phyloP scores from a whole-genome alignment of 2,113 vertebrate genomes.

The Cariama cristata region DNA sequence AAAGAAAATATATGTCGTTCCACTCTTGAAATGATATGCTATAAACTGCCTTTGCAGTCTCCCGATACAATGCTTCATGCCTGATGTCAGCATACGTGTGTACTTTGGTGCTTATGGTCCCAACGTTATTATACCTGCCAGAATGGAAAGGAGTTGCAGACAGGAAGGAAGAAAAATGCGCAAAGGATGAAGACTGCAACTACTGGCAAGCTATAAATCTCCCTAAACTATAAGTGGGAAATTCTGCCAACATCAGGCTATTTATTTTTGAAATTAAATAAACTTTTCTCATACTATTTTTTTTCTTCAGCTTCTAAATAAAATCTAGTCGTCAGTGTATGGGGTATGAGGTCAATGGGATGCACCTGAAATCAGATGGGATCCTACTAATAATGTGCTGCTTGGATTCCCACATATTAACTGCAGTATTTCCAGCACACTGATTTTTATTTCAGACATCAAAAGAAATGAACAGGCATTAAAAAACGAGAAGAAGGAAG shows the following conservation, averaged over 20 bases:
- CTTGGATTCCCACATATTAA: not conserved
- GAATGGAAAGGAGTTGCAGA: not conserved
- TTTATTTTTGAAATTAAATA: not conserved
- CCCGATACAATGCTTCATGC: not conserved
- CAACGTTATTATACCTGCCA: not conserved
- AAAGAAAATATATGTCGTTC: constrained; percentile 3
- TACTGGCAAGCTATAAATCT: constrained; percentile 7
- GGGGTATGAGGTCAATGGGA: not conserved
- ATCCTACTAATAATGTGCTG: not conserved
- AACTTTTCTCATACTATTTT: not conserved
- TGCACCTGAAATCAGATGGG: constrained; percentile 2
- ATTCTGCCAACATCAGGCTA: not conserved
- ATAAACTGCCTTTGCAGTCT: not conserved
- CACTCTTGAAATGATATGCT: not conserved
- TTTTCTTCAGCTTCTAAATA: not conserved
- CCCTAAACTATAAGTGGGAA: not conserved
- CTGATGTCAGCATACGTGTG: not conserved
- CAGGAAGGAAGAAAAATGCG: not conserved
- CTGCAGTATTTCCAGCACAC: constrained; percentile 4
- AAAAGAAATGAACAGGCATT: constrained; percentile 24
- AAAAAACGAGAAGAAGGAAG: not conserved
- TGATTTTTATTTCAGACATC: constrained; percentile 49
- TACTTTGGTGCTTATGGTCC: not conserved
- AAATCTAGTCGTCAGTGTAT: not conserved
- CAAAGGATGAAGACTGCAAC: not conserved